Evolutionary conservation across 2,888 invertebrate genomes (phyloP).

Genomic region (Lycaena phlaeas): DNA sequence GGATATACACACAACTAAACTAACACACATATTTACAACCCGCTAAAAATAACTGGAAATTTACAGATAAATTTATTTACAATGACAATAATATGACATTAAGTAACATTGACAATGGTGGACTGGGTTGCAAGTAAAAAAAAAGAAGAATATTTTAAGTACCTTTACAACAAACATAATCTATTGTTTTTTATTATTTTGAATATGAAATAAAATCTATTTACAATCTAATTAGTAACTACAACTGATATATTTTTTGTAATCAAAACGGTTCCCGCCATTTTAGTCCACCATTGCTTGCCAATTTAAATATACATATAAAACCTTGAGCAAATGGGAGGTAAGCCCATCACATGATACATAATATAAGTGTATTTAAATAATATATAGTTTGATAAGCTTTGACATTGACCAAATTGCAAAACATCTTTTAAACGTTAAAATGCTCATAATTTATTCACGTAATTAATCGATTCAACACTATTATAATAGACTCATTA

Average conservation of each 20-base stretch:
- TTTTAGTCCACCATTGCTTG: background rate
- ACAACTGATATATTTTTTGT: no score
- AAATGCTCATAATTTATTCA: background rate
- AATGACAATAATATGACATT: no score
- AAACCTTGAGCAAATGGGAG: constrained; percentile 1
- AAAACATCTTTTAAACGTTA: background rate
- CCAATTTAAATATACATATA: background rate
- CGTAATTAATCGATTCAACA: no score
- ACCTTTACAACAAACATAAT: no score
- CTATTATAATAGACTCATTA: no score
- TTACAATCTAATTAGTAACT: no score
- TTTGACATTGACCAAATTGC: background rate
- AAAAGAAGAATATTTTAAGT: no score
- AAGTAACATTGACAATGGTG: background rate
- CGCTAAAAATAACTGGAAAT: background rate
- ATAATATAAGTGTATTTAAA: background rate
- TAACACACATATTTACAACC: constrained; percentile 18
- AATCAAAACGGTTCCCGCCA: no score
- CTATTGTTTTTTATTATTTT: no score
- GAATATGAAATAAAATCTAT: no score
- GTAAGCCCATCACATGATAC: background rate
- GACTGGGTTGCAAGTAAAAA: no score
- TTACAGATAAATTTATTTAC: constrained; percentile 6
- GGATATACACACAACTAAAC: constrained; percentile 48
- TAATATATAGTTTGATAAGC: background rate